Percentiles rank a stretch among this genome's conserved stretches.
These are phyloP conservation scores for Psilopogon haemacephalus DNA, from an alignment of 2,113 vertebrate species.

Conservation along the genomic window DNA sequence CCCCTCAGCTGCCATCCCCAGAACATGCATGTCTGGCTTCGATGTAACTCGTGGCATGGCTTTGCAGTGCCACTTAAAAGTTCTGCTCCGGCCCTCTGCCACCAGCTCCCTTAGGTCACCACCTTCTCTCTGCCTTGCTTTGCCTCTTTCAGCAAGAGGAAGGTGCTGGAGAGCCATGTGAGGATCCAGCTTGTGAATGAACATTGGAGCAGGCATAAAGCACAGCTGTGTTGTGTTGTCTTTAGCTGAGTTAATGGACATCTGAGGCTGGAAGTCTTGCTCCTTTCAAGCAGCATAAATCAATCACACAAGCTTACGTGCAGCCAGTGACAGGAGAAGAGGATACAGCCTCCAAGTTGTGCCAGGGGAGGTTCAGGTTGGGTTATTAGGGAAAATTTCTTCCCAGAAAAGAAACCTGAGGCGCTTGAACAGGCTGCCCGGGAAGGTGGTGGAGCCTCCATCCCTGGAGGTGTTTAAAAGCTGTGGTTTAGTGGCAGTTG, in stretches of 20 bases:
- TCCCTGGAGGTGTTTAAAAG: too few relatives aligned
- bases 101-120: not conserved
- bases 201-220: not conserved
- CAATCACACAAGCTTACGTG: not conserved
- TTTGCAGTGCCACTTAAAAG: not conserved
- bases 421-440: too few relatives aligned
- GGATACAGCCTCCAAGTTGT: too few relatives aligned
- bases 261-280: rapidly evolving
- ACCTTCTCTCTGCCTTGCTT: not conserved
- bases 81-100: not conserved
- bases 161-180: rapidly evolving
- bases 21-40: not conserved
- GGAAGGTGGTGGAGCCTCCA: too few relatives aligned
- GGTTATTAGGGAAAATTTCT: too few relatives aligned
- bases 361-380: too few relatives aligned
- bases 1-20: not conserved
- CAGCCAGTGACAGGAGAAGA: too few relatives aligned
- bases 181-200: not conserved
- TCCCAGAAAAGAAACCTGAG: too few relatives aligned
- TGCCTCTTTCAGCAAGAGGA: not conserved
- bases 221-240: not conserved
- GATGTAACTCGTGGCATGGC: not conserved
- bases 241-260: not conserved
- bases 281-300: not conserved
- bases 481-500: too few relatives aligned